phyloP scores from a whole-genome alignment of 2,113 vertebrate species.

The Hystrix cristata region DNA sequence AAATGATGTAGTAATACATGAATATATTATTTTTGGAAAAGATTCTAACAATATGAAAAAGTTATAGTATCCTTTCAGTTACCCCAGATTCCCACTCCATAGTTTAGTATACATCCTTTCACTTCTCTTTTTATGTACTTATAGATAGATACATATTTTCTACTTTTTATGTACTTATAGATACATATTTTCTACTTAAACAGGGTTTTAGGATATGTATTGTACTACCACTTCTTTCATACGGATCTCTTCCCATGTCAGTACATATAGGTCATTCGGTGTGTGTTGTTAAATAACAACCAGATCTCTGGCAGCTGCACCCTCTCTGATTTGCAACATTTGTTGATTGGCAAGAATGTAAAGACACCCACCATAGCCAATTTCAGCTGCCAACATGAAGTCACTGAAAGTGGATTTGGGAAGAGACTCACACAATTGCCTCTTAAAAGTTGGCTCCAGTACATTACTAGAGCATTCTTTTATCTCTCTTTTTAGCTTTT shows the following conservation, averaged over 20 bases:
- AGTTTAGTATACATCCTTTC: background rate
- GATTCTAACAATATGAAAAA: slow-evolving; percentile 42
- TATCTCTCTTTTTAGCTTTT: background rate
- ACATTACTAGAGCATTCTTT: background rate
- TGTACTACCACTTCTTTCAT: background rate
- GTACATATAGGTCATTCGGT: background rate
- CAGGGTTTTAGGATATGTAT: background rate
- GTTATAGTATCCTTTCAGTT: background rate
- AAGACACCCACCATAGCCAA: background rate
- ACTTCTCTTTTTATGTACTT: background rate
- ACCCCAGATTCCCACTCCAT: background rate
- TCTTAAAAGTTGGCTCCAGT: background rate
- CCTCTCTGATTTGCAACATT: slow-evolving; percentile 38
- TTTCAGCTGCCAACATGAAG: slow-evolving; percentile 19
- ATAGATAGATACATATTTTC: background rate
- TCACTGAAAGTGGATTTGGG: background rate
- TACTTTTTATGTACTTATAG: background rate
- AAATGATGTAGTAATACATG: background rate
- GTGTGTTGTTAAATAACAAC: background rate
- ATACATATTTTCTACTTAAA: background rate
- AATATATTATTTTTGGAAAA: slow-evolving; percentile 44
- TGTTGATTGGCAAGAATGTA: background rate
- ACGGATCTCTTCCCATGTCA: slow-evolving; percentile 39
- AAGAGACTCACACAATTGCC: background rate
- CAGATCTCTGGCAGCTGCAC: background rate